These are phyloP conservation scores for Apis mellifera DNA, from an alignment of 1,140 invertebrate species.

Conservation along the genomic window DNA sequence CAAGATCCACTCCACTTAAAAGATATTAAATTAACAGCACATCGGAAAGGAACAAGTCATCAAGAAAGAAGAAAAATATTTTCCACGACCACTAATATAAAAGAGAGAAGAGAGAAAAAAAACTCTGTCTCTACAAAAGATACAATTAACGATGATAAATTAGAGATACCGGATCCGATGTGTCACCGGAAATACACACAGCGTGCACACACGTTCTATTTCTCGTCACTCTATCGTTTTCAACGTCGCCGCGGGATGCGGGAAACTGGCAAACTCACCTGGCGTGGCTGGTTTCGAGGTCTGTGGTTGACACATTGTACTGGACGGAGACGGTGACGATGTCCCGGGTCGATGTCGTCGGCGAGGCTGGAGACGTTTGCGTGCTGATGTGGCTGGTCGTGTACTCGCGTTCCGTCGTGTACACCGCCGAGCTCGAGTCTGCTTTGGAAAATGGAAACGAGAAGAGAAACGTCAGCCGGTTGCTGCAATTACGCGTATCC, in stretches of 20 bases:
- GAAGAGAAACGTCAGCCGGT: constrained; percentile 39
- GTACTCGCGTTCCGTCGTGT: constrained; percentile 75
- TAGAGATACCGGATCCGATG: background rate
- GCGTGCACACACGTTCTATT: too few relatives aligned
- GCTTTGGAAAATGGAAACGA: constrained; percentile 46
- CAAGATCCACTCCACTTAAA: too few relatives aligned
- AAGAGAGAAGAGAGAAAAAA: too few relatives aligned
- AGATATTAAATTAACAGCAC: too few relatives aligned
- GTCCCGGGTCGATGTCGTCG: constrained; percentile 72
- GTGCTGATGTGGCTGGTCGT: constrained; percentile 74
- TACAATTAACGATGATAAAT: background rate
- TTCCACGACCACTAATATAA: too few relatives aligned
- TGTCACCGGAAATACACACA: background rate
- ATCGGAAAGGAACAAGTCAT: too few relatives aligned
- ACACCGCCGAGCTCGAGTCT: constrained; percentile 77
- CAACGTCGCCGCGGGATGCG: constrained; percentile 4
- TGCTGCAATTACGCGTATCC: constrained; percentile 43
- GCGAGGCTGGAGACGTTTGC: constrained; percentile 68
- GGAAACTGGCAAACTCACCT: constrained; percentile 65
- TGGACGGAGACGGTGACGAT: constrained; percentile 73
- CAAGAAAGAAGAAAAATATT: too few relatives aligned
- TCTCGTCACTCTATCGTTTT: too few relatives aligned
- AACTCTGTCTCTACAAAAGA: too few relatives aligned
- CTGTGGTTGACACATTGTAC: constrained; percentile 76
- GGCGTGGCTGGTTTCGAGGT: constrained; percentile 72